A percentile compares a stretch with the other conserved stretches of the same genome.
Conservation (phyloP, 2,113 vertebrate species). For the Paratilapia polleni region DNA sequence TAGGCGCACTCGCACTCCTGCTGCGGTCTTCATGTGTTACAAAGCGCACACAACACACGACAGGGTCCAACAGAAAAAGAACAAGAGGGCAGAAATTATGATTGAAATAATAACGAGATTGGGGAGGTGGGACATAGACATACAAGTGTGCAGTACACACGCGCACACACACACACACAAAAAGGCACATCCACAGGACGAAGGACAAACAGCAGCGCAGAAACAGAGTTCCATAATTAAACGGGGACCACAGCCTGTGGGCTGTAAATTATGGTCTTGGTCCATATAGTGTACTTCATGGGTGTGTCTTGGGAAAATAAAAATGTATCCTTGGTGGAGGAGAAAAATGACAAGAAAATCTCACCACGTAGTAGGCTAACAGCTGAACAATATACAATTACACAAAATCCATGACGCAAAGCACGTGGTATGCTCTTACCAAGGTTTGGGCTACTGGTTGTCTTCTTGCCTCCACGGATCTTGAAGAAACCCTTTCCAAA, state of each 20-base stretch:
- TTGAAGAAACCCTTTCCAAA: constrained; percentile 98
- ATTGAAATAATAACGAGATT: constrained; percentile 48
- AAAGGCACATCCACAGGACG: constrained; percentile 5
- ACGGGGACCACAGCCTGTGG: constrained; percentile 58
- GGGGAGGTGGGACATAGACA: constrained; percentile 29
- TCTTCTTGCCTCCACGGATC: constrained; percentile 91
- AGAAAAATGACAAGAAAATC: constrained; percentile 20
- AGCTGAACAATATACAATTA: neutral
- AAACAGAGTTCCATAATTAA: constrained; percentile 63
- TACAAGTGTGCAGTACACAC: neutral
- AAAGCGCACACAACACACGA: constrained; percentile 86
- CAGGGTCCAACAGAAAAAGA: constrained; percentile 81
- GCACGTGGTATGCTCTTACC: constrained; percentile 75
- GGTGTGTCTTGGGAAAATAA: constrained; percentile 62
- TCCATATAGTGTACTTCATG: constrained; percentile 37
- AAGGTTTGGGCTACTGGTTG: constrained; percentile 89
- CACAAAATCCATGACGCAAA: neutral
- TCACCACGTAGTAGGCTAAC: neutral
- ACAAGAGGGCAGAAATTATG: constrained; percentile 81
- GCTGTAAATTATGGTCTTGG: constrained; percentile 64
- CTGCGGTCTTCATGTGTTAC: constrained; percentile 92
- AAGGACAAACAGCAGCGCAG: constrained; percentile 15
- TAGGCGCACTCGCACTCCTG: constrained; percentile 93
- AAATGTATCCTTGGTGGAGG: constrained; percentile 2
- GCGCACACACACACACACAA: neutral